Evolutionary conservation across 2,113 vertebrate species (phyloP).

Genomic region (Erpornis zantholeuca): DNA sequence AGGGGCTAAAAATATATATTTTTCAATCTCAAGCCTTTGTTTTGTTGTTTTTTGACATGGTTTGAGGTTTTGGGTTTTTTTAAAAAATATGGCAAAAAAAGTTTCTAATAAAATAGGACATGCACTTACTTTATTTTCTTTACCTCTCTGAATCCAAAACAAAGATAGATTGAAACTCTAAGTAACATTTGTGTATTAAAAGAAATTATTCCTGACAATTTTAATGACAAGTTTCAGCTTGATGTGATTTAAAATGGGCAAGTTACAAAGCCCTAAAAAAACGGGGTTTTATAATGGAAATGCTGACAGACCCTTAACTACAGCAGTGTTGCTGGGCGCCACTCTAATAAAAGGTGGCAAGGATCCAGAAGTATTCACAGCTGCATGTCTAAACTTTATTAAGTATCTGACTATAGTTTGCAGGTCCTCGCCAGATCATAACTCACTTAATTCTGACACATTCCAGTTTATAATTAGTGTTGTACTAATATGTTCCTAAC

Average conservation of each 20-base stretch:
- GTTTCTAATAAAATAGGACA: not conserved
- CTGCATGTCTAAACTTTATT: conserved; percentile 77
- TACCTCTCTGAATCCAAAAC: not conserved
- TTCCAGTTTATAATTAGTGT: conserved; percentile 75
- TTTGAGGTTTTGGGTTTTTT: not conserved
- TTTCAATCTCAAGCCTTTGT: not conserved
- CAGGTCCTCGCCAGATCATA: conserved; percentile 71
- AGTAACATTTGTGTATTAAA: not conserved
- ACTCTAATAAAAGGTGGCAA: conserved; percentile 74
- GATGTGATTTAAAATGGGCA: conserved; percentile 52
- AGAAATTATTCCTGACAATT: conserved; percentile 24
- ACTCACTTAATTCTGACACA: conserved; percentile 75
- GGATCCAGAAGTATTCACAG: conserved; percentile 71
- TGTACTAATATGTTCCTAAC: conserved; percentile 70
- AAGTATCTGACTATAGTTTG: conserved; percentile 76
- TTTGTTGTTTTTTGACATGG: not conserved
- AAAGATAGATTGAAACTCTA: not conserved
- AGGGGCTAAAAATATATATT: not conserved
- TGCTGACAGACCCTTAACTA: conserved; percentile 68
- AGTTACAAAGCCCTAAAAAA: conserved; percentile 54
- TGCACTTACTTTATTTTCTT: not conserved
- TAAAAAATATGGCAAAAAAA: not conserved
- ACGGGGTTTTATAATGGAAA: conserved; percentile 64
- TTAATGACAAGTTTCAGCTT: conserved; percentile 64
- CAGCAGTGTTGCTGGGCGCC: conserved; percentile 64